Conservation (phyloP, 2,797 vertebrate genomes). For the Sebastiscus albofasciatus region DNA sequence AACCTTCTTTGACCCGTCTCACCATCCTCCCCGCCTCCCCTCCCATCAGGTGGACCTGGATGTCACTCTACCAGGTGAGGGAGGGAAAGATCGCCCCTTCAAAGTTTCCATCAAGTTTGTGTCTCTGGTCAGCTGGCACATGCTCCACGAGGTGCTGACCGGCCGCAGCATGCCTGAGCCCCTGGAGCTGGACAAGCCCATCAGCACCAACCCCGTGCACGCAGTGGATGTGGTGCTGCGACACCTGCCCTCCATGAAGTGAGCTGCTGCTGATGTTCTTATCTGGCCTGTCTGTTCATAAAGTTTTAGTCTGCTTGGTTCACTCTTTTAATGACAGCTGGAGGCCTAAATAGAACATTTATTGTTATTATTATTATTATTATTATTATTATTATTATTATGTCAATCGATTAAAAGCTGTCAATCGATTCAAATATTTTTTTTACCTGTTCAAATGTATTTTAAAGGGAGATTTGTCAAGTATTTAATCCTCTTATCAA, state of each 20-base stretch:
- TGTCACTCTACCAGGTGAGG: slow-evolving; percentile 99
- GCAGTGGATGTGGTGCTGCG: slow-evolving; percentile 98
- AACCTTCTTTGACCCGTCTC: background rate
- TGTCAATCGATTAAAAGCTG: no score
- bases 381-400: no score
- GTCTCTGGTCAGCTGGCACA: slow-evolving; percentile 98
- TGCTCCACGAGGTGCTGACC: slow-evolving; percentile 97
- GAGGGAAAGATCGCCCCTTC: slow-evolving; percentile 98
- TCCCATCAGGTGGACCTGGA: slow-evolving; percentile 94
- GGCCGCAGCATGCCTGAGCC: slow-evolving; percentile 96
- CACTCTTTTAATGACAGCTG: background rate
- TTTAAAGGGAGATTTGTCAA: no score
- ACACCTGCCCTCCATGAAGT: slow-evolving; percentile 99
- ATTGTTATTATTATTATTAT: background rate
- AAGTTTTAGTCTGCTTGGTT: background rate
- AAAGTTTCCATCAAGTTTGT: slow-evolving; percentile 99
- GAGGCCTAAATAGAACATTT: background rate
- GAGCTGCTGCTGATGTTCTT: slow-evolving; percentile 47
- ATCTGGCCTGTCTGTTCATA: background rate
- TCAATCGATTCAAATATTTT: no score
- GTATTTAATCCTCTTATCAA: no score
- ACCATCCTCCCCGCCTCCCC: background rate
- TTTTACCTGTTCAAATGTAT: background rate
- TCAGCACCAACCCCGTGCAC: slow-evolving; percentile 99
- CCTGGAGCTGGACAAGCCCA: slow-evolving; percentile 98